Conservation (phyloP, 2,797 vertebrate genomes). For the Trichosurus vulpecula region DNA sequence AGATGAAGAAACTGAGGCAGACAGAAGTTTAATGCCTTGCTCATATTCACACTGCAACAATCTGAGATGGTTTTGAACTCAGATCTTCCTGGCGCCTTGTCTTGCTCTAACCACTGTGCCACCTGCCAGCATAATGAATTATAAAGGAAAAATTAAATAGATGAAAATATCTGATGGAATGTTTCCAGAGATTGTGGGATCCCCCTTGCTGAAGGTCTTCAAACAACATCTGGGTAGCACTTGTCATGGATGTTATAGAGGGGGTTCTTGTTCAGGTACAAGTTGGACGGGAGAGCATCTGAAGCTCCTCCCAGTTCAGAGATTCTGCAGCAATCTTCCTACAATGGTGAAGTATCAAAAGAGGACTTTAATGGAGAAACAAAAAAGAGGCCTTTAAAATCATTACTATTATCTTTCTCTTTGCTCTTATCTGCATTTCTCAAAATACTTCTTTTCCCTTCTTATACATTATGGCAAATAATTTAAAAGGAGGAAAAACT, state of each 20-base stretch:
- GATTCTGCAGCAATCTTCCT: neutral
- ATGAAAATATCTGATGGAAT: neutral
- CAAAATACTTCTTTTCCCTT: neutral
- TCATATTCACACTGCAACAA: neutral
- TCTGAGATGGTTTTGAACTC: neutral
- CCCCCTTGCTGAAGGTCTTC: neutral
- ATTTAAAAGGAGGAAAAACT: neutral
- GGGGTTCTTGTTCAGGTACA: neutral
- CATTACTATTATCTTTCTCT: neutral
- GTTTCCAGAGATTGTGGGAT: neutral
- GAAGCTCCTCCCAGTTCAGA: neutral
- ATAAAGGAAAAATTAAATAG: neutral
- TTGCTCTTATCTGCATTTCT: neutral
- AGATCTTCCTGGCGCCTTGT: neutral
- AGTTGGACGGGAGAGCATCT: neutral
- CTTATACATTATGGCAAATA: neutral
- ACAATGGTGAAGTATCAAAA: neutral
- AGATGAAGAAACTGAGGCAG: neutral
- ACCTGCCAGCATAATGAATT: neutral
- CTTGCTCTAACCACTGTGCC: too few relatives aligned
- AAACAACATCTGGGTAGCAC: neutral
- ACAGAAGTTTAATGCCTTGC: neutral
- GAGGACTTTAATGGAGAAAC: neutral
- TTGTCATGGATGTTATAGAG: neutral
- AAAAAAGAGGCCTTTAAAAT: neutral